Percentiles rank a stretch among this genome's conserved stretches.
phyloP scores from a whole-genome alignment of 2,113 vertebrate genomes.

The Phocoena sinus region DNA sequence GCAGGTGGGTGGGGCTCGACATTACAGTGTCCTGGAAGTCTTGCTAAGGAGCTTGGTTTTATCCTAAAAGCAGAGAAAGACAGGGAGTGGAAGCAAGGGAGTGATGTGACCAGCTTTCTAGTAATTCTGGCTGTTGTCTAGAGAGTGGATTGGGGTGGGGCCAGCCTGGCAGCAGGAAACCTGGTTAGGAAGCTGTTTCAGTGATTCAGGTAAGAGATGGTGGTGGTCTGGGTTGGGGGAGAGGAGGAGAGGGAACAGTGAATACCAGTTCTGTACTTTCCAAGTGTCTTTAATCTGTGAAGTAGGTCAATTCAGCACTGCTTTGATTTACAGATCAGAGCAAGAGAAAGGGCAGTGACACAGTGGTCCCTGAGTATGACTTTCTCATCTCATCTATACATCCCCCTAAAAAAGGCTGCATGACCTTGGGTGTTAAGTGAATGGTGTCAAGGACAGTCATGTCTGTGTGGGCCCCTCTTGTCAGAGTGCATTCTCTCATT shows the following conservation, averaged over 20 bases:
- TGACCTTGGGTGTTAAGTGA: background rate
- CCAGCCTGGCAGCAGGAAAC: background rate
- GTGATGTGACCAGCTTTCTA: background rate
- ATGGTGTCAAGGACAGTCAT: background rate
- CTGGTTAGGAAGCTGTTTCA: background rate
- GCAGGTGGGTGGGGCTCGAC: background rate
- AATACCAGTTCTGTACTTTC: background rate
- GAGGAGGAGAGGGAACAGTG: background rate
- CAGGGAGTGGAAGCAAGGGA: background rate
- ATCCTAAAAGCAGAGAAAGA: background rate
- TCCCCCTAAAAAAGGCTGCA: fast-evolving
- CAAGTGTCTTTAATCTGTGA: background rate
- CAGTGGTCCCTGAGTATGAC: background rate
- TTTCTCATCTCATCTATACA: background rate
- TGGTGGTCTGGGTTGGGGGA: background rate
- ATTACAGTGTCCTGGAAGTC: background rate
- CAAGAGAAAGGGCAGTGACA: background rate
- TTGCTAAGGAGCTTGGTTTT: background rate
- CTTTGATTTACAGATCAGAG: background rate
- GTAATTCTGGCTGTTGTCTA: background rate
- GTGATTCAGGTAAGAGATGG: background rate
- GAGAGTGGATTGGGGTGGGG: background rate
- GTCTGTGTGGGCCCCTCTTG: background rate
- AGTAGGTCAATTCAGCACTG: background rate
- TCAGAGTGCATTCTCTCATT: background rate